Evolutionary conservation across 2,888 invertebrate genomes (phyloP).

Genomic region (Drosophila ezoana): DNA sequence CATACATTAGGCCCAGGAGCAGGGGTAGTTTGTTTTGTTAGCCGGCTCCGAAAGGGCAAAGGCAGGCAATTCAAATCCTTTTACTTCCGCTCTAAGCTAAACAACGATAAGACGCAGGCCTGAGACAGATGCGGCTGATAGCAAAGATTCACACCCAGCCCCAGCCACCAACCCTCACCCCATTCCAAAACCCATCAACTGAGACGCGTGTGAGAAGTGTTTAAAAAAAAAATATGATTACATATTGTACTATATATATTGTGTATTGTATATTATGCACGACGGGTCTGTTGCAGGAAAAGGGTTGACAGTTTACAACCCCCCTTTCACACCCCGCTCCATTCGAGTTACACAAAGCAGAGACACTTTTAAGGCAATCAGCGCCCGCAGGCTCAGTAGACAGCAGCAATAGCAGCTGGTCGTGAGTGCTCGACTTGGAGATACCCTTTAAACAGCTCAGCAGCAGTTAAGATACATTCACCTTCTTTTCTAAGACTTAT

Average conservation of each 20-base stretch:
- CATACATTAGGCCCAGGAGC: constrained; percentile 60
- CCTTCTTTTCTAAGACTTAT: too few relatives aligned
- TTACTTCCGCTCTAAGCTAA: constrained; percentile 70
- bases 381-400: constrained; percentile 26
- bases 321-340: neutral
- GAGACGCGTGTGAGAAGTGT: constrained; percentile 60
- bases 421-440: neutral
- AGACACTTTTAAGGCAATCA: constrained; percentile 73
- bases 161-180: constrained; percentile 2
- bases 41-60: constrained; percentile 32
- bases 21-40: constrained; percentile 45
- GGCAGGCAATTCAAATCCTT: constrained; percentile 72
- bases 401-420: constrained; percentile 36
- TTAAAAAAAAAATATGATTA: constrained; percentile 72
- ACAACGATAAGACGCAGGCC: constrained; percentile 25
- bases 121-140: constrained; percentile 74
- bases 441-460: neutral
- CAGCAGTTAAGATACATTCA: too few relatives aligned
- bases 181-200: neutral
- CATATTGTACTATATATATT: constrained; percentile 64
- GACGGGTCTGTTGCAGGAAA: constrained; percentile 45
- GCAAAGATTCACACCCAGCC: constrained; percentile 63
- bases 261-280: constrained; percentile 42
- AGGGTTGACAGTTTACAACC: constrained; percentile 68
- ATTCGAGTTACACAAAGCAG: constrained; percentile 25